Conservation (phyloP, 2,797 vertebrate species). For the Poeciliopsis paucimaculata region DNA sequence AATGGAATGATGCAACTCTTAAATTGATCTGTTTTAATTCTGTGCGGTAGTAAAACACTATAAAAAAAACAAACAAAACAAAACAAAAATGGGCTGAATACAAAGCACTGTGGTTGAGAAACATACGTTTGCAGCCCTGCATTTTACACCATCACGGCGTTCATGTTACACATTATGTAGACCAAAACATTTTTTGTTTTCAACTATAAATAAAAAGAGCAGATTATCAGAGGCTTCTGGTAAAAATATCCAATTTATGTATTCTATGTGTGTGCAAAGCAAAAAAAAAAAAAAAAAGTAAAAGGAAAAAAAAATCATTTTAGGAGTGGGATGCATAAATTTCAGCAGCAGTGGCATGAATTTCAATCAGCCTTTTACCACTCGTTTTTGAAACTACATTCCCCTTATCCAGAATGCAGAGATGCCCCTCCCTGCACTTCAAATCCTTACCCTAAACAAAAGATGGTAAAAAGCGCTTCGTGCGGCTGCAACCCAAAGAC, state of each 20-base stretch:
- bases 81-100: too few species aligned
- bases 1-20: too few species aligned
- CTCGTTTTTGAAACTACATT: slow-evolving; percentile 10
- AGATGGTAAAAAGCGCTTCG: neutral
- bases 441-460: slow-evolving; percentile 2
- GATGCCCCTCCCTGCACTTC: neutral
- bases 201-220: slow-evolving; percentile 30
- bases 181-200: slow-evolving; percentile 18
- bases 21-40: too few species aligned
- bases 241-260: slow-evolving; percentile 10
- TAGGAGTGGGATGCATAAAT: slow-evolving; percentile 3
- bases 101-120: neutral
- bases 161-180: slow-evolving; percentile 12
- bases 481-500: neutral
- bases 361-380: slow-evolving; percentile 5
- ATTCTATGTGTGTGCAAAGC: slow-evolving; percentile 4
- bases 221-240: slow-evolving; percentile 12
- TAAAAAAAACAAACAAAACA: too few species aligned
- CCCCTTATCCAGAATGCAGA: neutral
- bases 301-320: slow-evolving; percentile 6
- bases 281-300: neutral
- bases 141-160: neutral
- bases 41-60: too few species aligned
- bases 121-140: neutral
- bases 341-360: slow-evolving; percentile 25